Evolutionary conservation across 2,797 vertebrate genomes (phyloP).

Genomic region (Sebastes matsubarae): DNA sequence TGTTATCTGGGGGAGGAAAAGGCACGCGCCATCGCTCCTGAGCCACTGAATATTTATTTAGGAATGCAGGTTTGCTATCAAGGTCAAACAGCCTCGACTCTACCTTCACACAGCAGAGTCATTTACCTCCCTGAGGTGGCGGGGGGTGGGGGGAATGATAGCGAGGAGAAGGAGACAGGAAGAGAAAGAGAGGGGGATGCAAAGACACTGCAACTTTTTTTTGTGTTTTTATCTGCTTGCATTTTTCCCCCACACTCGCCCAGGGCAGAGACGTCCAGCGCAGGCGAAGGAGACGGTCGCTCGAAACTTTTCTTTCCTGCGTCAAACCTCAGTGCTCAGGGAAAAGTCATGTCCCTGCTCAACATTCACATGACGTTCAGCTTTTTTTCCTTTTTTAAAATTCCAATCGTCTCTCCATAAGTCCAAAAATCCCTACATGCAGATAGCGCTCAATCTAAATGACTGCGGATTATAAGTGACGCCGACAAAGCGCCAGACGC

Average conservation of each 20-base stretch:
- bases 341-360: background rate
- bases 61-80: constrained; percentile 66
- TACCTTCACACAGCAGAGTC: constrained; percentile 55
- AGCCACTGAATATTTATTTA: constrained; percentile 71
- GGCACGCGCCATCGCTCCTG: constrained; percentile 51
- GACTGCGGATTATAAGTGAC: constrained; percentile 14
- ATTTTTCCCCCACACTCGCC: constrained; percentile 21
- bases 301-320: constrained; percentile 5
- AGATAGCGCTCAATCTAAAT: constrained; percentile 32
- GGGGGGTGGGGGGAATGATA: constrained; percentile 9
- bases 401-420: background rate
- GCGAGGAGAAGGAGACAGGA: constrained; percentile 29
- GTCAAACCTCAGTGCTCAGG: background rate
- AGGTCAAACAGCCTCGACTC: constrained; percentile 69
- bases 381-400: background rate
- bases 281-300: background rate
- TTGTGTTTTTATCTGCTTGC: constrained; percentile 34
- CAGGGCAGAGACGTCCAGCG: background rate
- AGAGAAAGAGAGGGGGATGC: constrained; percentile 30
- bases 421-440: background rate
- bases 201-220: constrained; percentile 37
- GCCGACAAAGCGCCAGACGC: background rate
- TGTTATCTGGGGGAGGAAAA: constrained; percentile 55
- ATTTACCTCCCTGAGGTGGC: constrained; percentile 53
- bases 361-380: constrained; percentile 1